Percentiles rank a stretch among this genome's conserved stretches.
Evolutionary conservation across 2,113 vertebrate genomes (phyloP).

Genomic region (Tupaia chinensis): DNA sequence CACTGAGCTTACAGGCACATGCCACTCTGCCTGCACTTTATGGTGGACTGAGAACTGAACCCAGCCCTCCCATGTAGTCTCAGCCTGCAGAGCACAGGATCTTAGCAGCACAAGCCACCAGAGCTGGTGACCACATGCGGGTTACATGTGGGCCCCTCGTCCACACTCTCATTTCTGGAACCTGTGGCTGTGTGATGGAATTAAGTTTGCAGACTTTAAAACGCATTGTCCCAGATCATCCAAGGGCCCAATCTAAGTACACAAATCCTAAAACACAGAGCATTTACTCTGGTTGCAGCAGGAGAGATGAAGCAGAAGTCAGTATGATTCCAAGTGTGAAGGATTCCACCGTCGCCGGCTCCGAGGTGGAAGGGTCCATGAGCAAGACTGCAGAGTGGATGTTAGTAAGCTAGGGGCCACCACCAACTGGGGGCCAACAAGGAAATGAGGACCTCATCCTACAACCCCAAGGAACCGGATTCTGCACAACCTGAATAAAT

Average conservation of each 20-base stretch:
- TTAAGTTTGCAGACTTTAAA: constrained; percentile 16
- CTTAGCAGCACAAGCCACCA: no score
- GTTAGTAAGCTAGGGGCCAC: background rate
- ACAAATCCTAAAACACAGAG: background rate
- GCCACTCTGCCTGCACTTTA: no score
- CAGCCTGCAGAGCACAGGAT: no score
- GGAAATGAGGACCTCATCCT: background rate
- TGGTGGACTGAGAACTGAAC: no score
- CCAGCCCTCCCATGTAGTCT: no score
- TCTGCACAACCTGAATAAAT: background rate
- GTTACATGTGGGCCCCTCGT: background rate
- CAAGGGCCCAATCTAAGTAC: background rate
- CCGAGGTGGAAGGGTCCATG: background rate
- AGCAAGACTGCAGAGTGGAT: background rate
- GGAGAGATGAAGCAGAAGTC: background rate
- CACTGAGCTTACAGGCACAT: no score
- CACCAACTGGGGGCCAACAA: background rate
- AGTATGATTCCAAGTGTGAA: background rate
- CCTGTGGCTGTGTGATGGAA: background rate
- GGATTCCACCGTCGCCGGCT: background rate
- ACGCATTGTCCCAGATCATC: background rate
- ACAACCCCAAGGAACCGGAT: background rate
- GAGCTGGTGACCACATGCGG: background rate
- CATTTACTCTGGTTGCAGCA: background rate
- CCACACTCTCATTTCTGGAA: background rate